Evolutionary conservation across 2,797 vertebrate genomes (phyloP).

Genomic region (Selene dorsalis): DNA sequence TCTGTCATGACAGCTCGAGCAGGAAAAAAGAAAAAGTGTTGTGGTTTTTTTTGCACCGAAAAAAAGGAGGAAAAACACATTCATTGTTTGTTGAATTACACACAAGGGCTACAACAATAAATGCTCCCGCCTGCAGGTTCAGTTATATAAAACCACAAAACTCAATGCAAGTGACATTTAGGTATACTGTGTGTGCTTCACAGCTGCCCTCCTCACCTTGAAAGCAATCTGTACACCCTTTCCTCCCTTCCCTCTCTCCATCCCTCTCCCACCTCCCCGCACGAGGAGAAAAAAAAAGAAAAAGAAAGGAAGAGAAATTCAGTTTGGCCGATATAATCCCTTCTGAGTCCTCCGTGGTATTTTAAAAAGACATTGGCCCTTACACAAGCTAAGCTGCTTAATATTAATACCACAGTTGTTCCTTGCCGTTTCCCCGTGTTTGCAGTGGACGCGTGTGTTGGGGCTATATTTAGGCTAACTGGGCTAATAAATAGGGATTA

Average conservation of each 20-base stretch:
- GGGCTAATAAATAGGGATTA: constrained; percentile 74
- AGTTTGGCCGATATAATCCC: constrained; percentile 68
- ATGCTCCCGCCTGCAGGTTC: constrained; percentile 26
- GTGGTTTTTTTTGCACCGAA: constrained; percentile 33
- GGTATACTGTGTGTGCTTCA: constrained; percentile 27
- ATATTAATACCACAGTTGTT: constrained; percentile 69
- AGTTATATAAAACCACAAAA: constrained; percentile 46
- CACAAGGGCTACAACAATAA: constrained; percentile 33
- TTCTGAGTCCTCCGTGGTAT: constrained; percentile 59
- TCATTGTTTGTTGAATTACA: constrained; percentile 39
- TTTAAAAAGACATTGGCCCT: constrained; percentile 71
- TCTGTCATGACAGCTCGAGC: constrained; percentile 50
- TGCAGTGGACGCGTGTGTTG: constrained; percentile 26
- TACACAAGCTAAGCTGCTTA: constrained; percentile 78
- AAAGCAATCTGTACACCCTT: constrained; percentile 40
- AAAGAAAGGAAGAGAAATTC: constrained; percentile 35
- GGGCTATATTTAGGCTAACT: constrained; percentile 74
- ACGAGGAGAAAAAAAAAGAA: constrained; percentile 14
- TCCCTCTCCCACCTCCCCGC: constrained; percentile 13
- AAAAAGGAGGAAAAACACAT: constrained; percentile 12
- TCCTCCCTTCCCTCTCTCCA: constrained; percentile 5
- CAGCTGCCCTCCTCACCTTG: constrained; percentile 56
- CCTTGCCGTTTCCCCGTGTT: constrained; percentile 55
- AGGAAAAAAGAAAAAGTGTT: constrained; percentile 16
- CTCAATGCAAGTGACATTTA: constrained; percentile 48